Base-by-base conservation (phyloP, 2,113 vertebrate genomes). In the Ancistrus triradiatus region DNA sequence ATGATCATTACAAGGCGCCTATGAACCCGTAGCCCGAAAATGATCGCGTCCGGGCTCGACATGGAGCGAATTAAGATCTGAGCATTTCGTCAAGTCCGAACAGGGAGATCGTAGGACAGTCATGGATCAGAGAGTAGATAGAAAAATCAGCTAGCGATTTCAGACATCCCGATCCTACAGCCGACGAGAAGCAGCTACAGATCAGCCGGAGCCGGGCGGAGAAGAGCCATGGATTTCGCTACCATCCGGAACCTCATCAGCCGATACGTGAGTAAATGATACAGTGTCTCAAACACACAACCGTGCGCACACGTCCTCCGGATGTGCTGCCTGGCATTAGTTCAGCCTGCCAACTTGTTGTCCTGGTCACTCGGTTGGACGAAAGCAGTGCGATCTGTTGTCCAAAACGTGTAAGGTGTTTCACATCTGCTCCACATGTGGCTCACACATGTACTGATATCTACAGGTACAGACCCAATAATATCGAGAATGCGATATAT, bases 251-350 rank as follows among this genome's bases (percentile, higher is more conserved):
- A 83, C 70, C 89, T 95, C 73, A 92, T 98, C 84, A 91, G 80
- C 77, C 85, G 95, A 94, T 96, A 91, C 69, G 95, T 98, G 77
- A 96, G 95, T 87, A 73, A 14, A n/a, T 22, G 8, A 33, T 10
- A 25, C 48, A 6, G 22, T 10, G 6, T 8, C 25, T 9, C 22
- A 42, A 27, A 56, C 53, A 56, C 19, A 24, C 52, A 38, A 9
- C 31, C 52, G 3, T 7, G 13, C n/a, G 2, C 40, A 31, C 15
- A 14, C 6, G 4, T 19, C 1, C 5, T 10, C 37, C 38, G 38
- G 4, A 2, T 25, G 5, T 58, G 38, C 21, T 58, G 25, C 57
- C 18, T 31, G 10, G 7, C 38, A 27, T 28, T 17, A 46, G 57
- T 44, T 33, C 10, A 47, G 25, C 43, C 2, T 25, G 6, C 14